Percentiles rank a stretch among this genome's conserved stretches.
Conservation (phyloP, 1,140 invertebrate genomes). For the Cryptotermes secundus region DNA sequence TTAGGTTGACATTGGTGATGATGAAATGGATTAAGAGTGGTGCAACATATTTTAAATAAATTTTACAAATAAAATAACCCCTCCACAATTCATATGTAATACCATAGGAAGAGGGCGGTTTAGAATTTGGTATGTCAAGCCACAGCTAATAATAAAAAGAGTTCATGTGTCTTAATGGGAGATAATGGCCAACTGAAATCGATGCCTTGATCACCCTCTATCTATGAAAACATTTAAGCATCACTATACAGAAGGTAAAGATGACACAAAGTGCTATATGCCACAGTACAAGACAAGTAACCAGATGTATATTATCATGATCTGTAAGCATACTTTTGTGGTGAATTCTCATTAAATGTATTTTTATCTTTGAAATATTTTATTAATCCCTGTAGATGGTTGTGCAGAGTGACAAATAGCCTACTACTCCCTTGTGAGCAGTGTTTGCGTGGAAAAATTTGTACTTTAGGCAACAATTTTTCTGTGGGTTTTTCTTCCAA, state of each 20-base stretch:
- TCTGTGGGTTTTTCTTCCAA: conserved; percentile 33
- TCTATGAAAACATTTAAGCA: background rate
- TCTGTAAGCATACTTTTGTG: conserved; percentile 41
- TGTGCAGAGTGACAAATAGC: conserved; percentile 11
- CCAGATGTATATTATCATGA: conserved; percentile 40
- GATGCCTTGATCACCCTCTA: background rate
- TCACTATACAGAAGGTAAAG: conserved; percentile 4
- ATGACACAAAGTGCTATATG: conserved; percentile 32
- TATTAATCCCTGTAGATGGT: conserved; percentile 36
- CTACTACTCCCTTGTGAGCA: conserved; percentile 22
- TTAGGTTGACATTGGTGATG: background rate
- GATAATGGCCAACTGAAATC: background rate
- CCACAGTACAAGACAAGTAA: conserved; percentile 40
- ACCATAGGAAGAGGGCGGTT: conserved; percentile 5
- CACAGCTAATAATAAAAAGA: background rate
- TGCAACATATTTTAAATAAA: conserved; percentile 11
- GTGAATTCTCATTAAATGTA: conserved; percentile 42
- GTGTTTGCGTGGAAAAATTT: conserved; percentile 15
- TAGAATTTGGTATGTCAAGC: conserved; percentile 1
- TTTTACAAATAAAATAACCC: conserved; percentile 10
- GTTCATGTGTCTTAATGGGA: background rate
- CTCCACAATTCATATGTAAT: background rate
- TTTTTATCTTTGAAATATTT: conserved; percentile 42
- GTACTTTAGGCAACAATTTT: conserved; percentile 27
- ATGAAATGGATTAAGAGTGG: background rate